Base-by-base conservation (phyloP, 35 echinoderm and acorn worm genomes). In the Ophioderma brevispina region DNA sequence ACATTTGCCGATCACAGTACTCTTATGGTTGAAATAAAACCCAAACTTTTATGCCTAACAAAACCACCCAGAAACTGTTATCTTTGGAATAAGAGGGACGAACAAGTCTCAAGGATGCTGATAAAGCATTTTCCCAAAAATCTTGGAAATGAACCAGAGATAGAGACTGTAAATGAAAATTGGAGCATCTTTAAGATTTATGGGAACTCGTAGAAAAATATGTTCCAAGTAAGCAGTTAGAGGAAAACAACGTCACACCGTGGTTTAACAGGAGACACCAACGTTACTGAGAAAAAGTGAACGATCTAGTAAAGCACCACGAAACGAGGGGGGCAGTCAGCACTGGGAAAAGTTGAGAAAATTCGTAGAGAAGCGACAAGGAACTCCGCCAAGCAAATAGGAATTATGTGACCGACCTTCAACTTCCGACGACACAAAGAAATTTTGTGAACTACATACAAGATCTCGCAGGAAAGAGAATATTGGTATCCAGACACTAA, bases 1-100 rank as follows among this genome's bases (percentile, higher is more conserved):
- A 1, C 85, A 14, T 31, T 87, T 35, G 85, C 85, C 5, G 85
- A 76, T 70, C n/a, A 87, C 64, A 76, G 70, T 40, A 87, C 37
- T 76, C 64, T 87, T n/a, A 76, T 87, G n/a, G 84, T 36, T 86
- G 84, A 28, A 86, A 64, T 49, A n/a, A n/a, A n/a, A 64, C 32
- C n/a, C 33, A 33, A 11, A 32, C 32, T 75, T n/a, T n/a, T 70
- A 75, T 13, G 1, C 46, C 46, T 35, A 34, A 34, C 13, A 87
- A n/a, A n/a, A 77, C 85, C 85, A 36, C 85, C 85, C 5, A 87
- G 85, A 76, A 87, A 32, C 64, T 87, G 4, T 76, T 38, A 39
- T 32, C 30, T 8, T 87, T 63, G 85, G 40, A 33, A n/a, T 31
- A 87, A 87, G 33, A 35, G 78, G 1, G 70, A 78, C 31, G 38